These are phyloP conservation scores for Oreochromis grahami DNA, from an alignment of 2,797 vertebrate species.

Conservation along the genomic window DNA sequence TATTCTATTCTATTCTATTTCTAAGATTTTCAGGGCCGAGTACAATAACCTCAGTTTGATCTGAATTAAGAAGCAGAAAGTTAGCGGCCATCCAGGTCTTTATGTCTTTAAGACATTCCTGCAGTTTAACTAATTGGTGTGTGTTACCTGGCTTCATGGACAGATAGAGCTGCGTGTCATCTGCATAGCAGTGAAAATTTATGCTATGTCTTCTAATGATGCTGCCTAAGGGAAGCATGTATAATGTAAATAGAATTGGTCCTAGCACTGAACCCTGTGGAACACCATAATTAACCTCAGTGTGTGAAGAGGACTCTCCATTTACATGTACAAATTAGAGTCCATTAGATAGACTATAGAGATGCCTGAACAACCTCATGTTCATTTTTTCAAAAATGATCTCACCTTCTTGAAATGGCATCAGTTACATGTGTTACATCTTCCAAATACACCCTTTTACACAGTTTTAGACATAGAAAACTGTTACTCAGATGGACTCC, in stretches of 20 bases:
- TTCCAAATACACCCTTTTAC: not conserved
- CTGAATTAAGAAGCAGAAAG: not conserved
- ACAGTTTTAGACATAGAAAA: not conserved
- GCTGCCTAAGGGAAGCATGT: not conserved
- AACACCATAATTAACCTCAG: not conserved
- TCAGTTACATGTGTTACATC: not conserved
- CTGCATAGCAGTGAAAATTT: accelerated
- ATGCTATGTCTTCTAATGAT: not conserved
- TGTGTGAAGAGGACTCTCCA: not conserved
- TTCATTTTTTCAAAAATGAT: not conserved
- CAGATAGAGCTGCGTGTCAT: not conserved
- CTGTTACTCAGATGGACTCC: not conserved
- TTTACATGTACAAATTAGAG: accelerated
- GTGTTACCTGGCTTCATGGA: not conserved
- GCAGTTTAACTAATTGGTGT: not conserved
- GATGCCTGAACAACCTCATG: not conserved
- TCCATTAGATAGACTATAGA: not conserved
- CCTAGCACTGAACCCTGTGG: not conserved
- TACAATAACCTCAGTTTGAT: accelerated
- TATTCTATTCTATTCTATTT: no score
- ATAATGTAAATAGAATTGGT: not conserved
- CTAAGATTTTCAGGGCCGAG: accelerated
- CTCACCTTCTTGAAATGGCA: not conserved
- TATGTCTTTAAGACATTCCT: not conserved
- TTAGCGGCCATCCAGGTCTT: accelerated